Percentiles rank a stretch among this genome's conserved stretches.
These are phyloP conservation scores for Cheilosia scutellata DNA, from an alignment of 2,888 invertebrate genomes.

Conservation along the genomic window DNA sequence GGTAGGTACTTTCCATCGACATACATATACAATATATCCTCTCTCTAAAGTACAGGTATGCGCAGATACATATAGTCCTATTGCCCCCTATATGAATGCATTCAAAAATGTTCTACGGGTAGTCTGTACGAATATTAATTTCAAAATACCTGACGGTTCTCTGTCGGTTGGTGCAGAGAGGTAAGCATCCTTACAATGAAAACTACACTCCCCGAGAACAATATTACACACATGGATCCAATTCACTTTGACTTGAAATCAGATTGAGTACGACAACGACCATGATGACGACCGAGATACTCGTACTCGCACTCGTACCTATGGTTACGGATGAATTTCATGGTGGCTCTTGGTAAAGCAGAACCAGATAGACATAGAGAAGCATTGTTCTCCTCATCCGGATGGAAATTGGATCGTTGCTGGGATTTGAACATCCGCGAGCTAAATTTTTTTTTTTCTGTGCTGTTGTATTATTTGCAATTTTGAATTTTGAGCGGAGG, in stretches of 20 bases:
- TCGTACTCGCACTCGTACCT: background rate
- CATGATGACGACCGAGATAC: constrained; percentile 34
- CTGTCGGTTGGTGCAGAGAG: constrained; percentile 3
- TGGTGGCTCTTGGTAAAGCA: constrained; percentile 23
- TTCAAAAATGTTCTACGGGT: constrained; percentile 40
- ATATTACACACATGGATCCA: constrained; percentile 66
- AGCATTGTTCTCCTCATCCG: constrained; percentile 66
- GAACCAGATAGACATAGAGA: background rate
- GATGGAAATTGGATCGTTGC: constrained; percentile 70
- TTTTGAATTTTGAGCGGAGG: constrained; percentile 39
- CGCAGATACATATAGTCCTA: background rate
- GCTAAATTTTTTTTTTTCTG: constrained; percentile 19
- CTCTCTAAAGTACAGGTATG: background rate
- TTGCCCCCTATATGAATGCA: constrained; percentile 52
- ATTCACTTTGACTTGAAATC: constrained; percentile 67
- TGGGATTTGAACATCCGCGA: constrained; percentile 67
- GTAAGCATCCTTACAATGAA: constrained; percentile 55
- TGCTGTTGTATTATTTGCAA: constrained; percentile 7
- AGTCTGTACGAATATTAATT: constrained; percentile 67
- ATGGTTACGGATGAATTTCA: constrained; percentile 58
- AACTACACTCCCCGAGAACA: constrained; percentile 19
- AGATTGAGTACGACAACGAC: constrained; percentile 61
- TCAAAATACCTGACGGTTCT: constrained; percentile 62
- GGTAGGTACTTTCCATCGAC: constrained; percentile 27
- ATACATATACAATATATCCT: background rate